Evolutionary conservation across 2,797 vertebrate genomes (phyloP), one percentile per base, ranked within the genome.

Genomic region (Eutrigla gurnardus): DNA sequence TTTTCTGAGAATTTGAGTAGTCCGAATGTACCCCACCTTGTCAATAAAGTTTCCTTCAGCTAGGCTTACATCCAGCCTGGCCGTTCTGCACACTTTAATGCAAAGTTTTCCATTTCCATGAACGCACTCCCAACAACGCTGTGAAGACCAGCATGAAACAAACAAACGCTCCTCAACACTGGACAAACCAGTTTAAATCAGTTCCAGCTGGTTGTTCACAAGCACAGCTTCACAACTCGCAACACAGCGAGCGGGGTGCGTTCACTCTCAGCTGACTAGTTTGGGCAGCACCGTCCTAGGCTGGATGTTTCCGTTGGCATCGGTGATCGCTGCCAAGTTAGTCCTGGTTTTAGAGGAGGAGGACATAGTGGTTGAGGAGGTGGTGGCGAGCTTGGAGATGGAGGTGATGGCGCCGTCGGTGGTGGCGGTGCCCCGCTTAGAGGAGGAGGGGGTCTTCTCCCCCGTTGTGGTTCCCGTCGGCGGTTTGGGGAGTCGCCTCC

Each of bases 291-390:
- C 96, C 79, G 98, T 99, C 95, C 98, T 95, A 70, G 97, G 96
- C 92, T 99, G 98, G 93, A 99, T 97, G 96, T 99, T 99, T 78
- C 98, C 98, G 75, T 99, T 99, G 93, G 98, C 97, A 77, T 99
- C 98, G 0, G 98, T 98, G 91, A 99, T 97, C 72, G 98, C 96
- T 49, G 96, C 95, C 92, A 99, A 90, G 93, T 98, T 99, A 96
- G 97, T 98, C 94, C 97, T 97, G 91, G 97, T 92, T 95, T 98
- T 99, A 91, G 97, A 95, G 92, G 97, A 95, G 72, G 97, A 79
- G 69, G 96, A 33, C 1, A 7, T 15, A 47, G 49, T 74, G 62
- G 86, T 65, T 83, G 96, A 94, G 85, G 97, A 96, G 91, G 96
- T 91, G 36, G 96, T 94, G 95, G 97, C 94, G 93, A 98, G 97